phyloP scores from a whole-genome alignment of 2,113 vertebrate species.

The Lophotis ruficrista region DNA sequence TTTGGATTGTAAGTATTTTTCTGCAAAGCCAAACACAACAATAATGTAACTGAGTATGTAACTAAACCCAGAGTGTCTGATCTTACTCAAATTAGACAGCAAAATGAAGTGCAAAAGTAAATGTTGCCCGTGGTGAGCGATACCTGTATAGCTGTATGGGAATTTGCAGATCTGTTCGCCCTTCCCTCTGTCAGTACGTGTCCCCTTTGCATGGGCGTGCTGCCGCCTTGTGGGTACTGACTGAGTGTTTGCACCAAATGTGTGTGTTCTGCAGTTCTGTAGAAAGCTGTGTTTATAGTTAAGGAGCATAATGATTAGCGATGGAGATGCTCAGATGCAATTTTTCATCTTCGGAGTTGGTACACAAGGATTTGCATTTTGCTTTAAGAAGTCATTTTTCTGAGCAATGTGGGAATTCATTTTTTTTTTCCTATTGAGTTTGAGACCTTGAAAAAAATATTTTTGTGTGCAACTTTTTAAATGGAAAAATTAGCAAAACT shows the following conservation, averaged over 20 bases:
- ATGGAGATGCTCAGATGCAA: not conserved
- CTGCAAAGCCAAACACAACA: not conserved
- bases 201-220: not conserved
- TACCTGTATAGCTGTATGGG: not conserved
- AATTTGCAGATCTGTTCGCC: not conserved
- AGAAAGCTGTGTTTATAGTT: not conserved
- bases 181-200: fast-evolving
- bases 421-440: not conserved
- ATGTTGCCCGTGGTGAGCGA: not conserved
- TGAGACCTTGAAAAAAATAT: not conserved
- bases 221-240: not conserved
- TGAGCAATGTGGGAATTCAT: not conserved
- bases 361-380: not conserved
- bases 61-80: not conserved
- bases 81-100: not conserved
- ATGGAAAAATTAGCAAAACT: not conserved
- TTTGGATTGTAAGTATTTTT: not conserved
- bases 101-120: not conserved
- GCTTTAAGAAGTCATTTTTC: not conserved
- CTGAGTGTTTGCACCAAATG: not conserved
- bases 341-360: not conserved
- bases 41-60: not conserved
- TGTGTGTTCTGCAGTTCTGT: too few relatives aligned
- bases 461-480: not conserved
- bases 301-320: not conserved